Evolutionary conservation across 2,888 invertebrate species (phyloP).

Genomic region (Caenorhabditis zanzibari): DNA sequence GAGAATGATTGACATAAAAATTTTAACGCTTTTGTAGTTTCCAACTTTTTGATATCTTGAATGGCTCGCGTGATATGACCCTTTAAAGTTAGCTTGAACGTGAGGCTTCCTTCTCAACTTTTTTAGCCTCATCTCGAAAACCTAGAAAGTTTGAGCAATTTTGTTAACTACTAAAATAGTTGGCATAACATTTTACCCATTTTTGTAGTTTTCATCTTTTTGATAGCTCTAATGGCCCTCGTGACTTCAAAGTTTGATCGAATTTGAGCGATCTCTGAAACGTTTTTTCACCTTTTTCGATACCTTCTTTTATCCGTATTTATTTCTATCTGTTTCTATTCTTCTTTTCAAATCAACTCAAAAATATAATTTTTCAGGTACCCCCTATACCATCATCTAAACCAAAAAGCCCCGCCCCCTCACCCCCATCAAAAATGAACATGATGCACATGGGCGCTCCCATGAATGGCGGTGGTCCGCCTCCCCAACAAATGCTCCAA

Average conservation of each 20-base stretch:
- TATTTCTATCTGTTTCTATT: not conserved
- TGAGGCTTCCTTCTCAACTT: too few relatives aligned
- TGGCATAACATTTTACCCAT: not conserved
- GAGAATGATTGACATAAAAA: too few relatives aligned
- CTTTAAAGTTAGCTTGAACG: too few relatives aligned
- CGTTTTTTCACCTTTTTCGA: not conserved
- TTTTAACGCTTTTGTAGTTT: not conserved
- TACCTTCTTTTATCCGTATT: not conserved
- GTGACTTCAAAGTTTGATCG: too few relatives aligned
- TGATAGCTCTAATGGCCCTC: not conserved
- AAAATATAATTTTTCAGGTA: slow-evolving; percentile 25
- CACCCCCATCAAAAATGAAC: slow-evolving; percentile 64
- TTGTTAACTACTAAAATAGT: not conserved
- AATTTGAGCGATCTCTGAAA: too few relatives aligned
- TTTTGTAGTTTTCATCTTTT: not conserved
- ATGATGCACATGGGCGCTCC: slow-evolving; percentile 75
- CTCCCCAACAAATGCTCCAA: slow-evolving; percentile 54
- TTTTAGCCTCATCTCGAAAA: too few relatives aligned
- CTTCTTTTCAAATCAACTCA: not conserved
- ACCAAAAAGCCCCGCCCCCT: not conserved
- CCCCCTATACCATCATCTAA: slow-evolving; percentile 2
- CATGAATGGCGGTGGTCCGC: slow-evolving; percentile 62
- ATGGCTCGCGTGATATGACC: too few relatives aligned
- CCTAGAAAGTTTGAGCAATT: not conserved
- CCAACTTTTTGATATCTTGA: not conserved